A percentile compares a stretch with the other conserved stretches of the same genome.
These are phyloP conservation scores for Enteromius mattozi DNA, from an alignment of 2,797 vertebrate species.

Conservation along the genomic window DNA sequence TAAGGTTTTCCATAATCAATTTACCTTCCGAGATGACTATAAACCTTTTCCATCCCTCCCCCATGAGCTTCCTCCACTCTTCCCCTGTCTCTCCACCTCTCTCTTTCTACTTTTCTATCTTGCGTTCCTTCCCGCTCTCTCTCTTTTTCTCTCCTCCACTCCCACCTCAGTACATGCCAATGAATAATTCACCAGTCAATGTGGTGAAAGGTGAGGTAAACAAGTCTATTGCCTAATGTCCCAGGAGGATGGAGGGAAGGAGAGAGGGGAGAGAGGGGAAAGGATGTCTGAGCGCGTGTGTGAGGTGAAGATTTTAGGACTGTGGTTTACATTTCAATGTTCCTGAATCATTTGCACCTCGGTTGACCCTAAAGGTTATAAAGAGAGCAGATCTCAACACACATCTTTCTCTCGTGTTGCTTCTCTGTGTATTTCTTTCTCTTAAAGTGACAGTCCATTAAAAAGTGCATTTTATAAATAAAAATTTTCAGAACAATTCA, in stretches of 20 bases:
- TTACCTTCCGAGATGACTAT: slow-evolving; percentile 78
- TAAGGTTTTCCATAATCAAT: slow-evolving; percentile 83
- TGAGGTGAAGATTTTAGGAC: slow-evolving; percentile 65
- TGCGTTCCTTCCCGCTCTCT: slow-evolving; percentile 48
- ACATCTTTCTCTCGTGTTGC: slow-evolving; percentile 2
- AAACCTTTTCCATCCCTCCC: slow-evolving; percentile 63
- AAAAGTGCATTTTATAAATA: background rate
- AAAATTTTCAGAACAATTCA: background rate
- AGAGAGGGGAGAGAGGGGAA: slow-evolving; percentile 65
- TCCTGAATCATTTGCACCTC: slow-evolving; percentile 80
- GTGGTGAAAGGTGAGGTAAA: slow-evolving; percentile 88
- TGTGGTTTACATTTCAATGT: slow-evolving; percentile 71
- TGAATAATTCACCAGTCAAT: slow-evolving; percentile 87
- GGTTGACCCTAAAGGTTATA: slow-evolving; percentile 76
- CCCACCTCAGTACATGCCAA: slow-evolving; percentile 77
- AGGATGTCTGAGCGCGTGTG: slow-evolving; percentile 46
- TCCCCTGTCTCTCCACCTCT: slow-evolving; percentile 48
- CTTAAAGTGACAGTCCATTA: background rate
- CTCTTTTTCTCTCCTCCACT: slow-evolving; percentile 51
- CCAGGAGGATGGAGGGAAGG: slow-evolving; percentile 77
- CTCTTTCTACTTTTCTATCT: slow-evolving; percentile 54
- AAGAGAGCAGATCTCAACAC: slow-evolving; percentile 70
- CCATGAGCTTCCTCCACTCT: slow-evolving; percentile 63
- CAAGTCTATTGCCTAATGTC: slow-evolving; percentile 87
- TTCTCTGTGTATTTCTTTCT: background rate